Evolutionary conservation across 2,113 vertebrate genomes (phyloP).

Genomic region (Agelaius tricolor): DNA sequence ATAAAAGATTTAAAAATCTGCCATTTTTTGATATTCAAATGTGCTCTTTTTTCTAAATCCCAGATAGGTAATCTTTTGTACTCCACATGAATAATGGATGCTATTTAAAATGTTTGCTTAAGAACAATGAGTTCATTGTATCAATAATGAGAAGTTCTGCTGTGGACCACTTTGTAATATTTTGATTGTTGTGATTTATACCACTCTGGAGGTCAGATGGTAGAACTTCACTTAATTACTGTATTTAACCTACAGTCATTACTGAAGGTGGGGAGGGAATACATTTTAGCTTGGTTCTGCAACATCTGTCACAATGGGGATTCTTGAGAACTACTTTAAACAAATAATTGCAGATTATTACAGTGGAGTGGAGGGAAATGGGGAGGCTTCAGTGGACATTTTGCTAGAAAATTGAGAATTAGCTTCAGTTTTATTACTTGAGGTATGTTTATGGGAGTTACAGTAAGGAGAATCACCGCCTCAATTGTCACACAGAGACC

Average conservation of each 20-base stretch:
- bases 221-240: neutral
- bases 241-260: neutral
- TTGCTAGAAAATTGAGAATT: slow-evolving; percentile 1
- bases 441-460: neutral
- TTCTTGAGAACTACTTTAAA: neutral
- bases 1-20: neutral
- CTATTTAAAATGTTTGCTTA: slow-evolving; percentile 35
- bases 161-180: neutral
- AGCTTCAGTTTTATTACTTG: neutral
- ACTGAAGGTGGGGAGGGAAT: neutral
- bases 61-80: neutral
- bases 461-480: neutral
- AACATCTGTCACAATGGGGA: neutral
- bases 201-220: neutral
- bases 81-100: slow-evolving; percentile 10
- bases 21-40: slow-evolving; percentile 7
- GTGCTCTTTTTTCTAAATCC: neutral
- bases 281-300: neutral
- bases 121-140: neutral
- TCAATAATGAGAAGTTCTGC: neutral
- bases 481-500: neutral
- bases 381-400: neutral
- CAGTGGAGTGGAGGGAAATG: neutral
- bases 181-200: neutral
- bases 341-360: neutral